These are phyloP conservation scores for Autographa pulchrina DNA, from an alignment of 2,888 invertebrate species.

Conservation along the genomic window DNA sequence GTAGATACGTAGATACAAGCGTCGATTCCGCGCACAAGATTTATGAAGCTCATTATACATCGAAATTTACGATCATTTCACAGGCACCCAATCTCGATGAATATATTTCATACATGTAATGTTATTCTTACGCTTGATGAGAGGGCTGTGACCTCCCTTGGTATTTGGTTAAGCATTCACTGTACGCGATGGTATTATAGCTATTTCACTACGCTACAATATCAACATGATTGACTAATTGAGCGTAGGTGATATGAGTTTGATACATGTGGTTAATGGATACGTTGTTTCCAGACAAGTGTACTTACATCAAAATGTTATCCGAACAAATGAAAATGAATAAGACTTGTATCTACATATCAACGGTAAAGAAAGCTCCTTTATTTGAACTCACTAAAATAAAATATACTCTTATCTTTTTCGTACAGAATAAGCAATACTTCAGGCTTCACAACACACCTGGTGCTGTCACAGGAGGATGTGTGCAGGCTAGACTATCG, in stretches of 20 bases:
- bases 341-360: neutral
- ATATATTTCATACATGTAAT: slow-evolving; percentile 54
- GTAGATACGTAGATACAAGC: slow-evolving; percentile 35
- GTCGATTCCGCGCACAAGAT: slow-evolving; percentile 44
- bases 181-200: slow-evolving; percentile 21
- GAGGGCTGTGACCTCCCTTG: slow-evolving; percentile 31
- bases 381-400: slow-evolving; percentile 13
- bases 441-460: slow-evolving; percentile 47
- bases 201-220: slow-evolving; percentile 5
- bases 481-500: slow-evolving; percentile 42
- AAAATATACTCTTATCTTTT: slow-evolving; percentile 29
- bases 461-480: slow-evolving; percentile 50
- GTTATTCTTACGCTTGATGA: slow-evolving; percentile 45
- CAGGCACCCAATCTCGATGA: slow-evolving; percentile 52
- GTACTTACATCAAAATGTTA: neutral
- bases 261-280: neutral
- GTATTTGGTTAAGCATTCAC: slow-evolving; percentile 26
- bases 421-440: slow-evolving; percentile 39
- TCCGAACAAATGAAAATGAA: neutral
- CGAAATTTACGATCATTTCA: slow-evolving; percentile 59
- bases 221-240: neutral
- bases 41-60: slow-evolving; percentile 59
- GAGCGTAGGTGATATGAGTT: neutral
- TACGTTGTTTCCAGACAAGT: neutral
- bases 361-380: slow-evolving; percentile 12